Base-by-base conservation (phyloP, 2,113 vertebrate genomes). In the Sceloporus tristichus region DNA sequence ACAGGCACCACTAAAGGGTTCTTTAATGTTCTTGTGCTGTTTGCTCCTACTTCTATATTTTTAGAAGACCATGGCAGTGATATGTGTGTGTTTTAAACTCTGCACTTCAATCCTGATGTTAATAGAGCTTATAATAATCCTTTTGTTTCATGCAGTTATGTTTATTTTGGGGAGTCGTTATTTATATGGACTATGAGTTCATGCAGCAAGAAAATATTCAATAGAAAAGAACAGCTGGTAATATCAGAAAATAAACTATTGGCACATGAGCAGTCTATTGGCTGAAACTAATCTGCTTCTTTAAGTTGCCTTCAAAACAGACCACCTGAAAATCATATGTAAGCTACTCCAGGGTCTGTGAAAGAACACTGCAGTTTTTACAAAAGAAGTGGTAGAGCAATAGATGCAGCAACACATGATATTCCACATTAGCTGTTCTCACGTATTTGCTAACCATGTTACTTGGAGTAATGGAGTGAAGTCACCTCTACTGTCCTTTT, bases 1-100 rank as follows among this genome's bases (percentile, higher is more conserved):
- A 9, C 1, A 74, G 7, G 0, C n/a, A 25, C 76, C 25, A 25
- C 76, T 34, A 81, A 5, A 74, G 0, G 76, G 79, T 80, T 92
- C 84, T 87, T 48, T 9, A 82, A 21, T 13, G 0, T 0, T 21
- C 0, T 29, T 85, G 84, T 54, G 56, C 5, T 85, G 54, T 86
- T 68, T 70, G 29, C 76, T 70, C 18, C n/a, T 53, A 40, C 9
- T 91, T 89, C 89, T 90, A 21, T 85, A 78, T 81, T 88, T 42
- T 59, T 82, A 87, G 82, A 42, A 84, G 59, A 1, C 77, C 66
- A 70, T 82, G 53, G 25, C 27, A 73, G 0, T 82, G 84, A 23
- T 48, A 68, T 18, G 34, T 21, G 2, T 8, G 5, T 40, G 25
- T 85, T 7, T 89, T 80, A 70, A 29, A 48, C 70, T 87, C 79